Conservation (phyloP, 1,140 invertebrate species). For the Drosophila miranda region DNA sequence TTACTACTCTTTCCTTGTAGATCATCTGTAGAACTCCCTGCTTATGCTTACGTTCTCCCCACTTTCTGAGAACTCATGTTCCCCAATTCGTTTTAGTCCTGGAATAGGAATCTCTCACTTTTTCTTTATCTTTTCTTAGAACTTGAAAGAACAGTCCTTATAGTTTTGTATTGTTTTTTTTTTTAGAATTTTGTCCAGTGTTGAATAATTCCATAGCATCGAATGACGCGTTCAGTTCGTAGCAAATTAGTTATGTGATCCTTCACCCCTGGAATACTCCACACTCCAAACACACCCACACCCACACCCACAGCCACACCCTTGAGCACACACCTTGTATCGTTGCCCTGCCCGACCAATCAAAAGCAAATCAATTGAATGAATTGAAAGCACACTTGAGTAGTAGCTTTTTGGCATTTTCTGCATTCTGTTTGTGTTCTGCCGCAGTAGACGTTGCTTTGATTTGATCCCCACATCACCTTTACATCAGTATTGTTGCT, state of each 20-base stretch:
- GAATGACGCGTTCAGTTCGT: conserved; percentile 19
- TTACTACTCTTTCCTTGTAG: too few relatives aligned
- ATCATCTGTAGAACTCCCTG: too few relatives aligned
- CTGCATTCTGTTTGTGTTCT: too few relatives aligned
- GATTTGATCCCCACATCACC: too few relatives aligned
- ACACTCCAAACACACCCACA: conserved; percentile 2
- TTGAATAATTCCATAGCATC: conserved; percentile 42
- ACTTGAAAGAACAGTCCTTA: neutral
- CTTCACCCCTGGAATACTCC: conserved; percentile 4
- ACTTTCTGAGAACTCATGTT: too few relatives aligned
- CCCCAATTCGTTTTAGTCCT: too few relatives aligned
- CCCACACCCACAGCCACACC: too few relatives aligned
- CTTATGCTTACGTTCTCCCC: too few relatives aligned
- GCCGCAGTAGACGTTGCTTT: too few relatives aligned
- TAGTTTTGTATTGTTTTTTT: neutral
- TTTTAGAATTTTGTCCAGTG: conserved; percentile 30
- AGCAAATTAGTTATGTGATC: conserved; percentile 24
- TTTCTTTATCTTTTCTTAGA: neutral
- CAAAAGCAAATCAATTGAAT: neutral
- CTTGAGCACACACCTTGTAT: conserved; percentile 5
- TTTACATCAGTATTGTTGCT: too few relatives aligned
- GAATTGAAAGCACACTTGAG: too few relatives aligned
- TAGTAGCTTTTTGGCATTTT: too few relatives aligned
- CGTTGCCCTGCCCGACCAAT: neutral
- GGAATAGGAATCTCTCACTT: neutral